Evolutionary conservation across 2,113 vertebrate species (phyloP), one percentile per base, ranked within the genome.

Genomic region (Elephas maximus): DNA sequence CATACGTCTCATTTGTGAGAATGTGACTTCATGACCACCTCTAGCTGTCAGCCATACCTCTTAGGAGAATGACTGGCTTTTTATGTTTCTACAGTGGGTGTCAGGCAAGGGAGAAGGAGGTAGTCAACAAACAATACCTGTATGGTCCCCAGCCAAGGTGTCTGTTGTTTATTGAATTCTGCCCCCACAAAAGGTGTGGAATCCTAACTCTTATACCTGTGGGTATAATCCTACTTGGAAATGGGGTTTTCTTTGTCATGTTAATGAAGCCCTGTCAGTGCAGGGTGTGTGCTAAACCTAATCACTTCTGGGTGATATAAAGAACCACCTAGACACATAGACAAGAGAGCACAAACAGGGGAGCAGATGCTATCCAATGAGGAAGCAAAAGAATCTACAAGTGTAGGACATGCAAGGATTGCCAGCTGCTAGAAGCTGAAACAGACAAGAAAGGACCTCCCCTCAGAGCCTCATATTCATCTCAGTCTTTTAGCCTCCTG

Each of bases 71-170:
- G 18, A 7, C 24, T 30, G 3, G 0, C n/a, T 51, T 48, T 57
- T 57, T 33, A 24, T 30, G 5, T 78, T 60, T 87, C 48, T 95
- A 1, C 4, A 3, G 17, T 44, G 12, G 73, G 41, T 24, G 51
- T 69, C 0, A 51, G n/a, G 30, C 3, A 5, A 65, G 6, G 26
- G 15, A 33, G n/a, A 30, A 63, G 23, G 18, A 14, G 11, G 1
- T 4, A 14, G 45, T 53, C 48, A 17, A 9, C 3, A 37, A 30
- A 7, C 5, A 37, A 4, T 3, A 0, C 5, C 20, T 37, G 37
- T 6, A 5, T 0, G 12, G 53, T 51, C 20, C 51, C 15, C 4
- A 33, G 80, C 48, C 15, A 0, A 6, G 37, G 14, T 30, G n/a
- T 30, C 14, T 17, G 67, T 33, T 14, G n/a, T 71, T 30, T 14